A percentile compares a stretch with the other conserved stretches of the same genome.
Evolutionary conservation across 2,888 invertebrate species (phyloP).

Genomic region (Altica lythri): DNA sequence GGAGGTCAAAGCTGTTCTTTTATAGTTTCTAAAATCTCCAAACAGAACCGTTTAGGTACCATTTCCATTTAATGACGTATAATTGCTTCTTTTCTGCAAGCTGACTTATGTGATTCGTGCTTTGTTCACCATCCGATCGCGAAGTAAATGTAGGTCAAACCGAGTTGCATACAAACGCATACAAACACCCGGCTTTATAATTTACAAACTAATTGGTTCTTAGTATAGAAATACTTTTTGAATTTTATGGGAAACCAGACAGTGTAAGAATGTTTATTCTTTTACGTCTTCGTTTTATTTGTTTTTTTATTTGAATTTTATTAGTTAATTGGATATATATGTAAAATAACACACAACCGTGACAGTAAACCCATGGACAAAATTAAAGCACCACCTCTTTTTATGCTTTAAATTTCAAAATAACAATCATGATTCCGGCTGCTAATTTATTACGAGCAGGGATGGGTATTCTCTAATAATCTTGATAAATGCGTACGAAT

Average conservation of each 20-base stretch:
- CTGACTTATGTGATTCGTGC: conserved; percentile 28
- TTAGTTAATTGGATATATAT: too few species aligned
- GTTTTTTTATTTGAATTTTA: too few species aligned
- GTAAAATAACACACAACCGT: too few species aligned
- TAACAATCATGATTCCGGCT: too few species aligned
- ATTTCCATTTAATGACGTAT: conserved; percentile 20
- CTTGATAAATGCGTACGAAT: too few species aligned
- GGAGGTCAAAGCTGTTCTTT: conserved; percentile 3
- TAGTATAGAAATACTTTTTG: conserved; percentile 30
- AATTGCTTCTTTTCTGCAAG: conserved; percentile 18
- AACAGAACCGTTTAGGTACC: conserved; percentile 9
- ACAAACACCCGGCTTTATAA: conserved; percentile 42
- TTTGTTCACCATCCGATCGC: conserved; percentile 29
- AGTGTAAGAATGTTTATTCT: background rate
- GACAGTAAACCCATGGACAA: too few species aligned
- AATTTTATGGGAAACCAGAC: conserved; percentile 1
- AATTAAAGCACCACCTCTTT: too few species aligned
- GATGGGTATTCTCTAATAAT: too few species aligned
- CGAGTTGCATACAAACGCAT: conserved; percentile 25
- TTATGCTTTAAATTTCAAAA: too few species aligned
- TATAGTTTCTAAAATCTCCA: background rate
- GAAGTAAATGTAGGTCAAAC: conserved; percentile 43
- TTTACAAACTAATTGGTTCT: conserved; percentile 47
- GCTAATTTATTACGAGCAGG: too few species aligned
- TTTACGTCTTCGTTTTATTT: too few species aligned